phyloP scores from a whole-genome alignment of 2,113 vertebrate genomes.

The Jaculus jaculus region DNA sequence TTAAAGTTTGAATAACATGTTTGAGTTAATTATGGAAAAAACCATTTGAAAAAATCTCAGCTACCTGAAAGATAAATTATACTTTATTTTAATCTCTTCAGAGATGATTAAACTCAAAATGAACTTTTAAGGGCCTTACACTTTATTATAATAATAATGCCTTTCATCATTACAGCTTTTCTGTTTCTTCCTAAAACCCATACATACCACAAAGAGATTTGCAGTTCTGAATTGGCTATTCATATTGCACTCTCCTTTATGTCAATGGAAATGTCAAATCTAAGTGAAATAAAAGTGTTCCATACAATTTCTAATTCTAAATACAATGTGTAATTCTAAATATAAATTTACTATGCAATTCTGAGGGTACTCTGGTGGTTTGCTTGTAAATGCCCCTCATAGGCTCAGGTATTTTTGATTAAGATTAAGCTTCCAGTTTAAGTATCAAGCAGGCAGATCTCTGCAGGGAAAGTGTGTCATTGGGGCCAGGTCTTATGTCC shows the following conservation, averaged over 20 bases:
- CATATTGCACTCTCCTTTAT: background rate
- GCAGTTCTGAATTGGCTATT: background rate
- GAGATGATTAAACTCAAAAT: slow-evolving; percentile 47
- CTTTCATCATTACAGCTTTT: background rate
- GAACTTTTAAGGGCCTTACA: slow-evolving; percentile 39
- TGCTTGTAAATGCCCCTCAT: too few relatives aligned
- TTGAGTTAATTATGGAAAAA: slow-evolving; percentile 62
- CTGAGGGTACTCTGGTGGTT: background rate
- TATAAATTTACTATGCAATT: background rate
- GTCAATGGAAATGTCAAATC: background rate
- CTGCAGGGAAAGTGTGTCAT: too few relatives aligned
- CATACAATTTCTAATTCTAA: background rate
- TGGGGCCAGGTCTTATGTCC: too few relatives aligned
- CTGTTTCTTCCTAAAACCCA: background rate
- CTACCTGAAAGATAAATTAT: slow-evolving; percentile 21
- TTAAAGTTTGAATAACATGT: slow-evolving; percentile 62
- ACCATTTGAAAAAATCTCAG: slow-evolving; percentile 35
- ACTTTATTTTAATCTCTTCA: slow-evolving; percentile 57
- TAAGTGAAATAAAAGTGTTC: slow-evolving; percentile 25
- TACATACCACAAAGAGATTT: background rate
- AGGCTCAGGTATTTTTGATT: too few relatives aligned
- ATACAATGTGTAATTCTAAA: background rate
- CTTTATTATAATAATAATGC: background rate
- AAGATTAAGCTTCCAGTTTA: too few relatives aligned
- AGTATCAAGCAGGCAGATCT: too few relatives aligned